Evolutionary conservation across 1,140 invertebrate genomes (phyloP).

Genomic region (Idris sp.): DNA sequence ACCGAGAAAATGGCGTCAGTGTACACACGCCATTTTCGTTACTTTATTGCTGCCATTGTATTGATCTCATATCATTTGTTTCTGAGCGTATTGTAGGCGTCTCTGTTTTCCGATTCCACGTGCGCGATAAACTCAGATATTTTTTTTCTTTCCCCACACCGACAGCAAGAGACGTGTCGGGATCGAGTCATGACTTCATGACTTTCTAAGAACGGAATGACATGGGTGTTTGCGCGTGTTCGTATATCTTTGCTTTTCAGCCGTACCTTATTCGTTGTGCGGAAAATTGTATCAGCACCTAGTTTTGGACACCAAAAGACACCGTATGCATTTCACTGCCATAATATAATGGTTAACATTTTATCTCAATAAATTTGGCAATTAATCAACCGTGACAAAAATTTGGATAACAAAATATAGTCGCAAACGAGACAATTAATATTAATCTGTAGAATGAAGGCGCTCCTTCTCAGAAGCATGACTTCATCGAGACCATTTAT

Average conservation of each 20-base stretch:
- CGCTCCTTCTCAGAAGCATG: slow-evolving; percentile 60
- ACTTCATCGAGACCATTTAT: slow-evolving; percentile 56
- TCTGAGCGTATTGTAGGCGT: slow-evolving; percentile 28
- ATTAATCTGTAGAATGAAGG: slow-evolving; percentile 56
- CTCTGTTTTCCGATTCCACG: slow-evolving; percentile 31
- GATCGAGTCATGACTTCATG: slow-evolving; percentile 43
- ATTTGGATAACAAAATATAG: no score
- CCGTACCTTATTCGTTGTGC: neutral
- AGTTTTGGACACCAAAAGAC: slow-evolving; percentile 11
- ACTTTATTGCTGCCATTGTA: slow-evolving; percentile 15
- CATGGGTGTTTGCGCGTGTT: slow-evolving; percentile 40
- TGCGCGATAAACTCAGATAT: slow-evolving; percentile 33
- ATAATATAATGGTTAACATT: no score
- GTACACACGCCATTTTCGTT: neutral
- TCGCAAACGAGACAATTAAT: slow-evolving; percentile 66
- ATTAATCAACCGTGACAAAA: slow-evolving; percentile 26
- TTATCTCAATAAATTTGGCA: no score
- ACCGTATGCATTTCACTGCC: slow-evolving; percentile 4
- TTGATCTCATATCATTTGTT: slow-evolving; percentile 26
- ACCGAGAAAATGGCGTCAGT: slow-evolving; percentile 3
- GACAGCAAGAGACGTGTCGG: slow-evolving; percentile 16
- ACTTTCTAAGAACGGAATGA: slow-evolving; percentile 65
- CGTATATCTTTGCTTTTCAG: slow-evolving; percentile 7
- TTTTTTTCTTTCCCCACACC: slow-evolving; percentile 17
- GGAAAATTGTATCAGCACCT: slow-evolving; percentile 28